phyloP scores from a whole-genome alignment of 2,113 vertebrate species.

The Madoqua kirkii region DNA sequence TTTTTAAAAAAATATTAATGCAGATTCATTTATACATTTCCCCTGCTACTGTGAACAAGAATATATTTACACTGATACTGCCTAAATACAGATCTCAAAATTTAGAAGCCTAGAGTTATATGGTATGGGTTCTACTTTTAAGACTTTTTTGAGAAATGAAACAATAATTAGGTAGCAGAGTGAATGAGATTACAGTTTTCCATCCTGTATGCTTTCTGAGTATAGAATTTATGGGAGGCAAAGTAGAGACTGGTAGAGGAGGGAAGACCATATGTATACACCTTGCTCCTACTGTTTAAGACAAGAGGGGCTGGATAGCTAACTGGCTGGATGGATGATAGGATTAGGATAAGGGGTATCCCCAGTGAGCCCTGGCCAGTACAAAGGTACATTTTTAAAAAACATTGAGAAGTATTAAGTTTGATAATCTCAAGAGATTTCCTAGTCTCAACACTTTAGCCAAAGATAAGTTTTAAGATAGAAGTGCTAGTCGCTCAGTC shows the following conservation, averaged over 20 bases:
- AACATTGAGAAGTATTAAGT: not conserved
- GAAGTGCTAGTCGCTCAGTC: not conserved
- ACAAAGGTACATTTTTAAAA: not conserved
- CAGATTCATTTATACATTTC: not conserved
- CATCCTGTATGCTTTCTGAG: not conserved
- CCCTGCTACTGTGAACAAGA: not conserved
- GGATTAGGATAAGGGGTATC: not conserved
- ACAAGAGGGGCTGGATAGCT: not conserved
- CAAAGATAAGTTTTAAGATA: not conserved
- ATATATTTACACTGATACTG: not conserved
- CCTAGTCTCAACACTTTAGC: not conserved
- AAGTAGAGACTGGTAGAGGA: not conserved
- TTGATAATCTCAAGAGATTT: not conserved
- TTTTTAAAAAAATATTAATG: not conserved
- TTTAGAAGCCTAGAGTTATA: not conserved
- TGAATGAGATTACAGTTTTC: not conserved
- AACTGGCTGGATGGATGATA: not conserved
- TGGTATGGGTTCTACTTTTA: constrained; percentile 2
- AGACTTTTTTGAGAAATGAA: constrained; percentile 10
- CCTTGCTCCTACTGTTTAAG: not conserved
- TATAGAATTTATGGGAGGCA: not conserved
- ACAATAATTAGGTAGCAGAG: not conserved
- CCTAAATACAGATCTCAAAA: not conserved
- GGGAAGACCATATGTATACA: not conserved
- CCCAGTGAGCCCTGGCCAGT: not conserved